Percentiles rank a stretch among this genome's conserved stretches.
phyloP scores from a whole-genome alignment of 2,888 invertebrate species.

The Apamea epomidion region DNA sequence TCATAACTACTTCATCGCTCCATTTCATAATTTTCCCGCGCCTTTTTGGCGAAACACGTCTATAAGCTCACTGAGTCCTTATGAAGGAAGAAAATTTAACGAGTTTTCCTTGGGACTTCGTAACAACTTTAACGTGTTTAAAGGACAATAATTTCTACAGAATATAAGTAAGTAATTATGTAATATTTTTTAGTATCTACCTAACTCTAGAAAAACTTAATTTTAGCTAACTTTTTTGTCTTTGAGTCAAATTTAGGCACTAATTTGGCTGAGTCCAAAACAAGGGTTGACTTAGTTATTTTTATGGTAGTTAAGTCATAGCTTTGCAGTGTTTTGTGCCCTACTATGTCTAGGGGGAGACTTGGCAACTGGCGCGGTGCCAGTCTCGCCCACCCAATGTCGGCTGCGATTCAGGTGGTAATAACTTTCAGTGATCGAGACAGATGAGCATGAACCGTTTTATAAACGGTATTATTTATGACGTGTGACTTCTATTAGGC shows the following conservation, averaged over 20 bases:
- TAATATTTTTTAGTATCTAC: constrained; percentile 31
- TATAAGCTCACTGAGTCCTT: constrained; percentile 78
- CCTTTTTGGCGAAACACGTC: constrained; percentile 71
- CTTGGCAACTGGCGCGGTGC: constrained; percentile 53
- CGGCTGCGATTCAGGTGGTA: constrained; percentile 50
- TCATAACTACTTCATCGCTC: constrained; percentile 55
- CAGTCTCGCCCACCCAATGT: constrained; percentile 50
- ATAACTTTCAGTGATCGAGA: constrained; percentile 59
- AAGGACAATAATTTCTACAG: constrained; percentile 86
- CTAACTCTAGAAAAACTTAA: background rate
- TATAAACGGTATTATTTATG: constrained; percentile 39
- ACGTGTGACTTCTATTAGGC: constrained; percentile 6
- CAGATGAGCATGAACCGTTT: constrained; percentile 46
- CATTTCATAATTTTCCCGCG: constrained; percentile 72
- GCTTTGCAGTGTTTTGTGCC: constrained; percentile 20
- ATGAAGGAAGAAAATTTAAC: constrained; percentile 83
- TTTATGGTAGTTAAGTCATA: constrained; percentile 36
- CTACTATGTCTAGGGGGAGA: constrained; percentile 43
- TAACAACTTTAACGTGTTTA: constrained; percentile 76
- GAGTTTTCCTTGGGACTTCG: constrained; percentile 76
- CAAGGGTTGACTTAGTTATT: background rate
- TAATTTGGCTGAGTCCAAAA: background rate
- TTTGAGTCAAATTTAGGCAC: background rate
- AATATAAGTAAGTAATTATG: constrained; percentile 80
- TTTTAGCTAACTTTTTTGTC: background rate